Base-by-base conservation (phyloP, 2,888 invertebrate genomes). In the Spatulosminthurus flaviceps region DNA sequence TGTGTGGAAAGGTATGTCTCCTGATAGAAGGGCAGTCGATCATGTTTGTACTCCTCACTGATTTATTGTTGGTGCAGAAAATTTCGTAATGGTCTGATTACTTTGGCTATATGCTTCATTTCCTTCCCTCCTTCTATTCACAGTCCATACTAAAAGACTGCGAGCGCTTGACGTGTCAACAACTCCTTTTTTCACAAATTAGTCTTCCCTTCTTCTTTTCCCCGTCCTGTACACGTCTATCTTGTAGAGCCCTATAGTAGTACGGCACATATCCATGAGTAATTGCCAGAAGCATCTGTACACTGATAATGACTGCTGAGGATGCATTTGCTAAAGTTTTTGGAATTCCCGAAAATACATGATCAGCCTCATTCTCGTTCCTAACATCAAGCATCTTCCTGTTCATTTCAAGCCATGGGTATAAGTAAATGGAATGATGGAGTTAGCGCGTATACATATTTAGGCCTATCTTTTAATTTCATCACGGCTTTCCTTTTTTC, bases 41-140 rank as follows among this genome's bases (percentile, higher is more conserved):
- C 51, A 16, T 16, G n/a, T n/a, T n/a, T n/a, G 51, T 51, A 51
- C 19, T 26, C 16, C 0, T 42, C 41, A 70, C 29, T 29, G 22
- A 34, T 41, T n/a, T 41, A 42, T 34, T 76, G 76, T 67, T 76
- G 76, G 67, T 76, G 76, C 76, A 76, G 24, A 76, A 76, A 76
- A 76, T 76, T 67, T 43, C 41, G 67, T 76, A 67, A 76, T 76
- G 76, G 76, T 76, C 76, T 76, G 76, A 76, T 76, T 76, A 67
- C 64, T 76, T n/a, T 29, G 26, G 26, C 24, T 61, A 11, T 42
- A 67, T 76, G 76, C 34, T 76, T 76, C 76, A 76, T 76, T 76
- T 76, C 76, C n/a, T 76, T 42, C 51, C 26, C 24, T 5, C 24
- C 19, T 41, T 21, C 13, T n/a, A 26, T 67, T 24, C 22, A 51